Base-by-base conservation (phyloP, 2,888 invertebrate species). In the Drosophila greeni region DNA sequence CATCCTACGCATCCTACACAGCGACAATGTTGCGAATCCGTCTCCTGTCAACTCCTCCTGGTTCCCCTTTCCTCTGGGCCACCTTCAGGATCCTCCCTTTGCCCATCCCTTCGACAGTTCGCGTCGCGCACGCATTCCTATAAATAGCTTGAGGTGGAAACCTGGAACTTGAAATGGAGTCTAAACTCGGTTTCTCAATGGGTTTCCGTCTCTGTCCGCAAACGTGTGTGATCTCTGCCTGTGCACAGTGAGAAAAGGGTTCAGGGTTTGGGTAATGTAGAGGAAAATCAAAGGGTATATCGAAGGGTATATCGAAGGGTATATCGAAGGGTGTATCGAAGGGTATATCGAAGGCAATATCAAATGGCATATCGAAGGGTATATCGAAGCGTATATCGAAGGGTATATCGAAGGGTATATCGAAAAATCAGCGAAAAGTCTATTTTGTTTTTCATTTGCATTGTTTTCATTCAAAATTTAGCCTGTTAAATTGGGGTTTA, bases 1-100 rank as follows among this genome's bases (percentile, higher is more conserved):
- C 73, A 60, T 43, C 76, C 76, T 78, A 76, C 76, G 76, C 59
- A 60, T 34, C 42, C 75, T 47, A 31, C 45, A 29, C 18, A 73
- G 48, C 60, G 60, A 77, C 81, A 79, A 65, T 58, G 67, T 51
- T 57, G 43, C 40, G 26, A 39, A 49, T 68, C 34, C 68, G 48
- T 48, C 58, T 67, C 49, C 67, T 56, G 67, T 55, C 65, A 65
- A 23, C 60, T 24, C 26, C n/a, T 16, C 31, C 33, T 8, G 20
- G 18, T 2, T 6, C 18, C 18, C 20, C 42, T 3, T 3, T 12
- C n/a, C 11, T 14, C 24, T 14, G 23, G 36, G n/a, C 11, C 51
- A n/a, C 11, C 26, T 36, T 18, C 14, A 14, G 40, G 20, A n/a
- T n/a, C 1, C 14, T 14, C 11, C 40, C 51, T 20, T 14, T 11